These are phyloP conservation scores for Lapara coniferarum DNA, from an alignment of 2,888 invertebrate species.

Conservation along the genomic window DNA sequence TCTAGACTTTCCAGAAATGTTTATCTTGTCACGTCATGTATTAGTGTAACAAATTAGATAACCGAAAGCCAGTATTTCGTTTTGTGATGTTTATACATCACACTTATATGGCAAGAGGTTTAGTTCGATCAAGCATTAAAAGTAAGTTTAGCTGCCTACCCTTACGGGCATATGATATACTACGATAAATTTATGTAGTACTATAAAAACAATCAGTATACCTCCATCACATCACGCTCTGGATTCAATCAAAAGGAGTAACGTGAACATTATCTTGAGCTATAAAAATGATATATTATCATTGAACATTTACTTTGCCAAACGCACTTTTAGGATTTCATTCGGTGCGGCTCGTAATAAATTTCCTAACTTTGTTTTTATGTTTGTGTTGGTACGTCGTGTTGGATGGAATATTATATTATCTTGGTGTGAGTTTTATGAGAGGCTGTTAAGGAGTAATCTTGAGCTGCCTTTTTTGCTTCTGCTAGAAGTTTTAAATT, in stretches of 20 bases:
- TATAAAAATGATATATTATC: constrained; percentile 24
- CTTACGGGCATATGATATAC: neutral
- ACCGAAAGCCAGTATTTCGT: too few species aligned
- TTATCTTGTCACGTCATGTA: too few species aligned
- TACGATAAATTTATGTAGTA: neutral
- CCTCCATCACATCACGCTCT: neutral
- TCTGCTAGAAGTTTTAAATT: too few species aligned
- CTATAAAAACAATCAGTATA: constrained; percentile 22
- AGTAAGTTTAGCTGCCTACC: neutral
- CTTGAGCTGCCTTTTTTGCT: neutral
- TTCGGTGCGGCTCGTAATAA: constrained; percentile 3
- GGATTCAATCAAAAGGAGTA: constrained; percentile 25
- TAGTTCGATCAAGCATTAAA: too few species aligned
- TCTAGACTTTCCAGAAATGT: too few species aligned
- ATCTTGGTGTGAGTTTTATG: neutral
- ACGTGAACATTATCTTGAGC: constrained; percentile 21
- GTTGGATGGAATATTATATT: neutral
- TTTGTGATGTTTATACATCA: too few species aligned
- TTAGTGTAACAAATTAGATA: too few species aligned
- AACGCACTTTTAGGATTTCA: constrained; percentile 11
- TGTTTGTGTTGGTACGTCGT: neutral
- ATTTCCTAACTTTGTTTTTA: constrained; percentile 13
- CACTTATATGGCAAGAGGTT: too few species aligned
- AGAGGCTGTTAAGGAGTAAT: neutral
- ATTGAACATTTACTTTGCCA: constrained; percentile 20